A percentile compares a stretch with the other conserved stretches of the same genome.
These are phyloP conservation scores for Echiichthys vipera DNA, from an alignment of 2,797 vertebrate species.

Conservation along the genomic window DNA sequence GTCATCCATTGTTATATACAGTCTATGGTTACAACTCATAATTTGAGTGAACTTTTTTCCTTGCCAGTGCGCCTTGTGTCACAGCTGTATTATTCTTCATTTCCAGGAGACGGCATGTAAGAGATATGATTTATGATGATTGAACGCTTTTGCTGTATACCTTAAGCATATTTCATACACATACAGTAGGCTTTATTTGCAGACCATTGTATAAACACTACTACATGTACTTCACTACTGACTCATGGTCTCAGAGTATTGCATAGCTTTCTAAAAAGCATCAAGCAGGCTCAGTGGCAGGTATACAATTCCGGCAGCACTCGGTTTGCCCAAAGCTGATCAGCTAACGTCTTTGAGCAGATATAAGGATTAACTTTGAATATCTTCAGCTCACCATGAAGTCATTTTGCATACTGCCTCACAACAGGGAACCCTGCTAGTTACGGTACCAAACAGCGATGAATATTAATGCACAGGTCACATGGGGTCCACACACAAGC, in stretches of 20 bases:
- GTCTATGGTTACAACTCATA: background rate
- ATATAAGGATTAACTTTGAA: constrained; percentile 78
- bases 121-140: background rate
- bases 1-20: too few species aligned
- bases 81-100: background rate
- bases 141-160: background rate
- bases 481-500: constrained; percentile 39
- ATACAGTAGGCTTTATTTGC: constrained; percentile 19
- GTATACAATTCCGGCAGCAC: constrained; percentile 53
- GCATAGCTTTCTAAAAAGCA: constrained; percentile 32
- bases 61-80: background rate
- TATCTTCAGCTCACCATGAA: constrained; percentile 66
- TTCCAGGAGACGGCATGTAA: background rate
- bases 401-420: constrained; percentile 67
- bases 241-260: constrained; percentile 40
- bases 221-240: constrained; percentile 36
- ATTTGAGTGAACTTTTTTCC: background rate
- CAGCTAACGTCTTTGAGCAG: constrained; percentile 72
- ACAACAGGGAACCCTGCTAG: constrained; percentile 59
- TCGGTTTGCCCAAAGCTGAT: constrained; percentile 66
- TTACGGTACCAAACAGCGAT: constrained; percentile 42
- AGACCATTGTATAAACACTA: constrained; percentile 7
- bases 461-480: constrained; percentile 66
- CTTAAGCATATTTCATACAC: background rate
- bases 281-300: constrained; percentile 50